A percentile compares a stretch with the other conserved stretches of the same genome.
Conservation (phyloP, 2,797 vertebrate species). For the Chromis chromis region DNA sequence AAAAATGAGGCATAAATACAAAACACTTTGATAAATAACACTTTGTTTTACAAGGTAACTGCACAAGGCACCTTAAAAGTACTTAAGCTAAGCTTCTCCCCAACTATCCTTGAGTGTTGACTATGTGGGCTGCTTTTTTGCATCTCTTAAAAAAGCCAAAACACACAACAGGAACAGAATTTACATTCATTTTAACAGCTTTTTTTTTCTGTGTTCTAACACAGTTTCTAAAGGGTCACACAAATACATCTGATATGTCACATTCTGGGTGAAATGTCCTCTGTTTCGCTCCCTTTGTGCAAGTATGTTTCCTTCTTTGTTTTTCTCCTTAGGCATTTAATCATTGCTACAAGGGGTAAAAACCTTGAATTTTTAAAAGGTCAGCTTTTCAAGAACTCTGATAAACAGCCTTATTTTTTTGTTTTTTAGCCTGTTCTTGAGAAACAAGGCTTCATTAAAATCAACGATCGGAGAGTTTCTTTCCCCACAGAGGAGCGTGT, state of each 20-base stretch:
- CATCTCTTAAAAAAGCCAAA: too few species aligned
- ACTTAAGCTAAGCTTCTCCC: too few species aligned
- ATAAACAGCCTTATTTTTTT: conserved; percentile 31
- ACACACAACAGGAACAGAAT: not conserved
- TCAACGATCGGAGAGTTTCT: not conserved
- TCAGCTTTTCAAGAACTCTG: conserved; percentile 45
- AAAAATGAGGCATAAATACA: too few species aligned
- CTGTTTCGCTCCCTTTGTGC: not conserved
- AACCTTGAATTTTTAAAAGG: conserved; percentile 57
- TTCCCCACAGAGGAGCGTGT: not conserved
- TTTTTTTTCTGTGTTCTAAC: not conserved
- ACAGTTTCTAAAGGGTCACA: not conserved
- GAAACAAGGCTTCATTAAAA: conserved; percentile 37
- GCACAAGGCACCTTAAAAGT: too few species aligned
- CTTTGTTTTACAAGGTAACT: too few species aligned
- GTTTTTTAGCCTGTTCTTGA: conserved; percentile 26
- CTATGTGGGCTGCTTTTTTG: too few species aligned
- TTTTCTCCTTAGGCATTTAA: conserved; percentile 13
- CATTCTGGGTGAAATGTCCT: not conserved
- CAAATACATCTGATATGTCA: not conserved
- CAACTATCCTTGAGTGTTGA: too few species aligned
- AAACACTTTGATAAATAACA: too few species aligned
- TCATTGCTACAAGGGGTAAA: conserved; percentile 6
- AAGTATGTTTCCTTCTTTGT: not conserved
- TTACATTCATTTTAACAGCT: not conserved